A percentile compares a stretch with the other conserved stretches of the same genome.
phyloP scores from a whole-genome alignment of 2,888 invertebrate species.

The Nipponacmea schrenckii region DNA sequence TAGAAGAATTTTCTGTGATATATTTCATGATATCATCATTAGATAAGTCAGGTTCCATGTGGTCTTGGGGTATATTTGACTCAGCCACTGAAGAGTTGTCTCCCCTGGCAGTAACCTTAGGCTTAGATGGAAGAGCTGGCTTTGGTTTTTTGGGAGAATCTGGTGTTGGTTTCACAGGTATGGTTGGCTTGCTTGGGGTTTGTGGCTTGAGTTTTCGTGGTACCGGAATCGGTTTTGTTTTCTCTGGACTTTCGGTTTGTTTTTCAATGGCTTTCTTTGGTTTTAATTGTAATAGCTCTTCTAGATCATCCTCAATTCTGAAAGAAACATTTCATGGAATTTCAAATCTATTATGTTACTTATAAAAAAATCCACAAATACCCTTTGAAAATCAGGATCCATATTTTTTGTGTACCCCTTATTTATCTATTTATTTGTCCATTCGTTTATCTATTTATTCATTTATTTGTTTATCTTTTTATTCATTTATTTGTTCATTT shows the following conservation, averaged over 20 bases:
- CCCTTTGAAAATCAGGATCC: too few relatives aligned
- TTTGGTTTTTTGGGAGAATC: slow-evolving; percentile 20
- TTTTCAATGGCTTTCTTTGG: slow-evolving; percentile 13
- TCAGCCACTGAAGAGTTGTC: not conserved
- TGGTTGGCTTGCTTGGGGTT: slow-evolving; percentile 8
- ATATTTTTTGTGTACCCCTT: too few relatives aligned
- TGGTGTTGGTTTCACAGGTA: slow-evolving; percentile 6
- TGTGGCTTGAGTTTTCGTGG: slow-evolving; percentile 5
- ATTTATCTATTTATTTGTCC: too few relatives aligned
- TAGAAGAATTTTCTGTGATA: slow-evolving; percentile 41
- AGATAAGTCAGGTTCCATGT: not conserved
- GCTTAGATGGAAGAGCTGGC: slow-evolving; percentile 14
- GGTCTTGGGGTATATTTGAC: not conserved
- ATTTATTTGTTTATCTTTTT: too few relatives aligned
- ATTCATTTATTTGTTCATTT: too few relatives aligned
- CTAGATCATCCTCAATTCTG: slow-evolving; percentile 49
- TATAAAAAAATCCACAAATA: too few relatives aligned
- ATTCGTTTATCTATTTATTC: too few relatives aligned
- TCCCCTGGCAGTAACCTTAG: not conserved
- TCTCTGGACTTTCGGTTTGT: not conserved
- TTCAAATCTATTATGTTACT: too few relatives aligned
- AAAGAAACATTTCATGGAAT: not conserved
- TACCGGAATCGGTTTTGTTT: not conserved
- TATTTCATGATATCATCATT: slow-evolving; percentile 52
- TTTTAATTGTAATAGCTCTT: slow-evolving; percentile 31